Evolutionary conservation across 1,140 invertebrate species (phyloP).

Genomic region (Metopolophium dirhodum): DNA sequence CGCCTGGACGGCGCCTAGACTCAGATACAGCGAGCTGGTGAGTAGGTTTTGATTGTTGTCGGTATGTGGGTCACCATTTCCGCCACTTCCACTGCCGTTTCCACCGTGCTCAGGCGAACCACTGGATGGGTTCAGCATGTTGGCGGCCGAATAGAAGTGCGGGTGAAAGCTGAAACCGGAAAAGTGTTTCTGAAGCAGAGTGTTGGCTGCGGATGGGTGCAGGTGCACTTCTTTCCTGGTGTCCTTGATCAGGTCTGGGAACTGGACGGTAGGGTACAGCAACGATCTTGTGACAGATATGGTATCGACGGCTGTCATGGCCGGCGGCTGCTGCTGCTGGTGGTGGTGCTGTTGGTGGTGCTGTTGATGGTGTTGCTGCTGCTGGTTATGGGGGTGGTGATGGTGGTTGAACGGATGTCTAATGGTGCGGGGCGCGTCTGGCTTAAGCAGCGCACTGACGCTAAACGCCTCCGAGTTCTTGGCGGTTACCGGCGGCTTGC

Average conservation of each 20-base stretch:
- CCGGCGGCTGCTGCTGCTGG: conserved; percentile 59
- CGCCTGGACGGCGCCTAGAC: conserved; percentile 67
- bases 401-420: conserved; percentile 61
- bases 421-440: conserved; percentile 73
- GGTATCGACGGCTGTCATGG: conserved; percentile 64
- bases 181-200: conserved; percentile 60
- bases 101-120: conserved; percentile 61
- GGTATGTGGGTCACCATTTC: conserved; percentile 61
- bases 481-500: conserved; percentile 59
- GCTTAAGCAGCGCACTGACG: conserved; percentile 76
- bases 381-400: conserved; percentile 58
- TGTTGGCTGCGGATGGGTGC: background rate
- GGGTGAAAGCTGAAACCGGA: conserved; percentile 58
- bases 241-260: conserved; percentile 60
- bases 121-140: conserved; percentile 61
- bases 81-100: conserved; percentile 57
- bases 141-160: conserved; percentile 56
- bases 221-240: conserved; percentile 13
- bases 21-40: conserved; percentile 70
- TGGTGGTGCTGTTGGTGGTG: conserved; percentile 61
- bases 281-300: conserved; percentile 68
- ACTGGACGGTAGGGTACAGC: conserved; percentile 67
- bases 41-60: conserved; percentile 64
- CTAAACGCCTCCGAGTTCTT: conserved; percentile 81
- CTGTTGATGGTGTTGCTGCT: conserved; percentile 59